A percentile compares a stretch with the other conserved stretches of the same genome.
These are phyloP conservation scores for Holocentrus rufus DNA, from an alignment of 2,797 vertebrate species.

Conservation along the genomic window DNA sequence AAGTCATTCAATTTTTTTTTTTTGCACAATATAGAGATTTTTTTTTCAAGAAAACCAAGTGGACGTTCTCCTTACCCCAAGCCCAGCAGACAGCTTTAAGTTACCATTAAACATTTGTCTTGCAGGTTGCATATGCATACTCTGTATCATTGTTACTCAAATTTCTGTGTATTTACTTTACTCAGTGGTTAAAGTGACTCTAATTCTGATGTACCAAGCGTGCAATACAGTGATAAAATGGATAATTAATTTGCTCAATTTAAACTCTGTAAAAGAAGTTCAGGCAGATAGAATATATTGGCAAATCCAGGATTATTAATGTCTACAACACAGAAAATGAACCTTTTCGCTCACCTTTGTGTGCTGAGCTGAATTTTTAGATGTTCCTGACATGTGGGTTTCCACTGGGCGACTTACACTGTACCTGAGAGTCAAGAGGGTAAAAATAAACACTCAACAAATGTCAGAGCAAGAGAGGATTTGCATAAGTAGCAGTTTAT, in stretches of 20 bases:
- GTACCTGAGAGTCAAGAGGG: slow-evolving; percentile 83
- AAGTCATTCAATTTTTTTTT: too few species aligned
- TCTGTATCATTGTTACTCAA: neutral
- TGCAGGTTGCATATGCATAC: too few species aligned
- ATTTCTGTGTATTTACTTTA: neutral
- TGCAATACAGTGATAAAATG: neutral
- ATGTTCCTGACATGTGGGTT: slow-evolving; percentile 89
- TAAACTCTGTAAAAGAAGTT: neutral
- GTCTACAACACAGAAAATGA: neutral
- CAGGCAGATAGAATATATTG: neutral
- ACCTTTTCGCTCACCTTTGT: slow-evolving; percentile 84
- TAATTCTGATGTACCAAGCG: neutral
- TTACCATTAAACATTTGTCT: too few species aligned
- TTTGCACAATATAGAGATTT: too few species aligned
- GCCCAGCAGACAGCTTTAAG: too few species aligned
- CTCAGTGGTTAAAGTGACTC: neutral
- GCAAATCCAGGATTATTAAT: neutral
- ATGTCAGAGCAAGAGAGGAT: neutral
- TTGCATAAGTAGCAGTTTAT: neutral
- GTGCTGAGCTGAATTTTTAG: slow-evolving; percentile 85
- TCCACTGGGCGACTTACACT: slow-evolving; percentile 91
- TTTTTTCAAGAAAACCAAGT: too few species aligned
- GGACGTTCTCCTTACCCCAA: too few species aligned
- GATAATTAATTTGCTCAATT: neutral
- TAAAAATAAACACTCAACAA: neutral